Conservation (phyloP, 2,113 vertebrate genomes). For the Tragelaphus buxtoni region DNA sequence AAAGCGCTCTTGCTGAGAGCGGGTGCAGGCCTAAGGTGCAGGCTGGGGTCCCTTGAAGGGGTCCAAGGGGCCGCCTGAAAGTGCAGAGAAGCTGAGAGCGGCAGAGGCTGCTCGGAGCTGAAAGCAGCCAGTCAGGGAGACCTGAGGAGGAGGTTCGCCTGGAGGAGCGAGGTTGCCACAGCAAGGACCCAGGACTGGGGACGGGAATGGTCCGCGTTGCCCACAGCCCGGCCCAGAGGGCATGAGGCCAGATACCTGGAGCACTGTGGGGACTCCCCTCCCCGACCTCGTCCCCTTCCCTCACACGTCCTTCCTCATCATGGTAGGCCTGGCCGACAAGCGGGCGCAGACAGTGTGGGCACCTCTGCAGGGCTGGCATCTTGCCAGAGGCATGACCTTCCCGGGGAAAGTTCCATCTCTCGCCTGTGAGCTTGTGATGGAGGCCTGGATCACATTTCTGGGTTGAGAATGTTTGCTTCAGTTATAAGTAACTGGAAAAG, state of each 20-base stretch:
- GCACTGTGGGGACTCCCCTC: neutral
- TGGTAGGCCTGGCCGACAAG: fast-evolving
- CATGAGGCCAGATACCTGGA: neutral
- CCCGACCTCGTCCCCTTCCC: neutral
- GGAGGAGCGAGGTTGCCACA: neutral
- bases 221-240: neutral
- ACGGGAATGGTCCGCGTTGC: neutral
- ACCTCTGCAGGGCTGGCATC: neutral
- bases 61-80: neutral
- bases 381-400: fast-evolving
- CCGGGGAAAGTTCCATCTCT: neutral
- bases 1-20: neutral
- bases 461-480: neutral
- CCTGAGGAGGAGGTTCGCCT: neutral
- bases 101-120: neutral
- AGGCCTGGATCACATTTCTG: neutral
- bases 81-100: neutral
- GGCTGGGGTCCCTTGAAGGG: neutral
- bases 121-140: neutral
- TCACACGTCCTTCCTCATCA: neutral
- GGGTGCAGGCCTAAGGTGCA: neutral
- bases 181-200: no score
- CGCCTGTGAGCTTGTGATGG: neutral
- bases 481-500: neutral
- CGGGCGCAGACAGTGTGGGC: neutral